A percentile compares a stretch with the other conserved stretches of the same genome.
phyloP scores from a whole-genome alignment of 2,113 vertebrate genomes.

The Ammodytes dubius region DNA sequence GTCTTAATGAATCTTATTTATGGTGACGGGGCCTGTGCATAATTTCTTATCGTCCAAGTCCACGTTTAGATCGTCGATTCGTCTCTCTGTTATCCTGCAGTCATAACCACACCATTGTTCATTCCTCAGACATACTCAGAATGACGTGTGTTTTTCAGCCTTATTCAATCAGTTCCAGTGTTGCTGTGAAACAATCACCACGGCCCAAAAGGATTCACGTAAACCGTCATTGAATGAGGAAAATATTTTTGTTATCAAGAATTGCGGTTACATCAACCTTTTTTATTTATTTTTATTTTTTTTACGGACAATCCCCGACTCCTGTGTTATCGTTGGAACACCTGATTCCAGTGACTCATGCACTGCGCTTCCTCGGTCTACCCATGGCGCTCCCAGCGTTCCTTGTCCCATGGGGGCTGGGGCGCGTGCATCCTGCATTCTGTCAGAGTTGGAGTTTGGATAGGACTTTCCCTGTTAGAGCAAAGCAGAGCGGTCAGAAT shows the following conservation, averaged over 20 bases:
- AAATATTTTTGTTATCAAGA: slow-evolving; percentile 71
- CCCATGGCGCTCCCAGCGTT: slow-evolving; percentile 54
- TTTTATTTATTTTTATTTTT: background rate
- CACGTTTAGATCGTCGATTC: slow-evolving; percentile 58
- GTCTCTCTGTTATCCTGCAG: slow-evolving; percentile 44
- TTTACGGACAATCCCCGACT: slow-evolving; percentile 42
- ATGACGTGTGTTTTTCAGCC: slow-evolving; percentile 6
- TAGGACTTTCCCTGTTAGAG: slow-evolving; percentile 69
- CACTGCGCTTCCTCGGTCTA: slow-evolving; percentile 42
- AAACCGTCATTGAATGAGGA: slow-evolving; percentile 25
- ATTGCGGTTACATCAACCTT: slow-evolving; percentile 61
- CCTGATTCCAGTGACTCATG: slow-evolving; percentile 73
- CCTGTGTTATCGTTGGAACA: slow-evolving; percentile 73
- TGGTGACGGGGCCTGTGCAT: slow-evolving; percentile 68
- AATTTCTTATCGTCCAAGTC: slow-evolving; percentile 66
- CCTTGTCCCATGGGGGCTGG: slow-evolving; percentile 51
- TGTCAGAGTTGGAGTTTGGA: slow-evolving; percentile 72
- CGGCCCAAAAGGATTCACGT: slow-evolving; percentile 32
- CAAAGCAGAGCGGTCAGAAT: slow-evolving; percentile 36
- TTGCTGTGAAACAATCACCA: slow-evolving; percentile 30
- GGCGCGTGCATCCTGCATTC: slow-evolving; percentile 65
- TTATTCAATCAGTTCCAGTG: slow-evolving; percentile 11
- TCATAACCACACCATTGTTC: slow-evolving; percentile 50
- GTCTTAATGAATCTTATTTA: slow-evolving; percentile 83
- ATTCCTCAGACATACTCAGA: slow-evolving; percentile 7